These are phyloP conservation scores for Ceyx cyanopectus DNA, from an alignment of 2,113 vertebrate genomes.

Conservation along the genomic window DNA sequence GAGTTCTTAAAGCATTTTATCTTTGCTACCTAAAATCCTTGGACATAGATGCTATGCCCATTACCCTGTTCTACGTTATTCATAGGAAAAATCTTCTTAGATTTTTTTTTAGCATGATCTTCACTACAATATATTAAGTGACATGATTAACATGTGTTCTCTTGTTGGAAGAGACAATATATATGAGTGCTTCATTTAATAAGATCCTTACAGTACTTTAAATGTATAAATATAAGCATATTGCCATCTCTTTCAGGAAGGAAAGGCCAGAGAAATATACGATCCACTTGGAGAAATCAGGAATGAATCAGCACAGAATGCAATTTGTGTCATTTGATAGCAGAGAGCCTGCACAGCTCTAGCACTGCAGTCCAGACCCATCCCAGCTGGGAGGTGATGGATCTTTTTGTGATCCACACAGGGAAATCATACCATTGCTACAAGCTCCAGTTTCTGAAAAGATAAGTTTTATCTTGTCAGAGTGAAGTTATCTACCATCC, in stretches of 20 bases:
- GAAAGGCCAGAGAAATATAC: not conserved
- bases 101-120: not conserved
- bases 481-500: not conserved
- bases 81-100: not conserved
- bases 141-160: not conserved
- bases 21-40: not conserved
- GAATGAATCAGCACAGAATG: not conserved
- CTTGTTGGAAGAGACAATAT: not conserved
- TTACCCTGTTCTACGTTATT: not conserved
- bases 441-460: not conserved
- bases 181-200: not conserved
- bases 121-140: not conserved
- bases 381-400: not conserved
- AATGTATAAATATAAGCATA: not conserved
- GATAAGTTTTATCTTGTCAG: not conserved
- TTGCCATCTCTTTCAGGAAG: not conserved
- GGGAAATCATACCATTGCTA: not conserved
- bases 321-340: not conserved
- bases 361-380: not conserved
- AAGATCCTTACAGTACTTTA: not conserved
- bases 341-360: not conserved
- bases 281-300: not conserved
- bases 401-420: not conserved
- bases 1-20: not conserved
- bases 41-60: not conserved